phyloP scores from a whole-genome alignment of 2,113 vertebrate species.

The Ctenomys sociabilis region DNA sequence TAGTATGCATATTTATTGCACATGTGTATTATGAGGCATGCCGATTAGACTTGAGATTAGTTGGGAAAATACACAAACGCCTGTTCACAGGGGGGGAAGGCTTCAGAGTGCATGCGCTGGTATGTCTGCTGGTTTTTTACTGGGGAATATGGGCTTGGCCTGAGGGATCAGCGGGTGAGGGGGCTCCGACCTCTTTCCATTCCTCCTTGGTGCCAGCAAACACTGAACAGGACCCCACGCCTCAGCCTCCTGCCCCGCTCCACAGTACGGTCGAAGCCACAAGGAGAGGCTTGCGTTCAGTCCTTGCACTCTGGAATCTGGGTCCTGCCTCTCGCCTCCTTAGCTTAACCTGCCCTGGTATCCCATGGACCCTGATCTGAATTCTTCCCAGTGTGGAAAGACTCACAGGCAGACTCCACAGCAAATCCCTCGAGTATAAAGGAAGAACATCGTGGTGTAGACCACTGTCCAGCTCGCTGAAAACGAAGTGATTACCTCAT shows the following conservation, averaged over 20 bases:
- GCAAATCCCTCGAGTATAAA: conserved; percentile 18
- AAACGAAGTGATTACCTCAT: conserved; percentile 72
- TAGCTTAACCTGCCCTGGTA: background rate
- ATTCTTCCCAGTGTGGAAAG: background rate
- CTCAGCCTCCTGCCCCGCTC: background rate
- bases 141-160: background rate
- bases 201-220: background rate
- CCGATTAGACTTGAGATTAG: conserved; percentile 84
- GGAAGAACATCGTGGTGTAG: conserved; percentile 18
- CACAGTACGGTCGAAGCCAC: rapidly evolving
- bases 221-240: background rate
- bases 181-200: background rate
- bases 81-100: conserved; percentile 77
- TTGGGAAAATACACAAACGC: conserved; percentile 84
- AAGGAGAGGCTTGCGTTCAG: background rate
- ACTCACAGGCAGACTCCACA: background rate
- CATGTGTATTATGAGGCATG: conserved; percentile 81
- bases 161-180: background rate
- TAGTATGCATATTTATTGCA: conserved; percentile 87
- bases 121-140: conserved; percentile 40
- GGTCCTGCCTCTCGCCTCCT: background rate
- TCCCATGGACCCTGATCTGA: background rate
- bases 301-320: background rate
- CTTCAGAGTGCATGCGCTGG: conserved; percentile 71
- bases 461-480: conserved; percentile 59